Percentiles rank a stretch among this genome's conserved stretches.
Conservation (phyloP, 2,113 vertebrate genomes). For the Tragulus kanchil region DNA sequence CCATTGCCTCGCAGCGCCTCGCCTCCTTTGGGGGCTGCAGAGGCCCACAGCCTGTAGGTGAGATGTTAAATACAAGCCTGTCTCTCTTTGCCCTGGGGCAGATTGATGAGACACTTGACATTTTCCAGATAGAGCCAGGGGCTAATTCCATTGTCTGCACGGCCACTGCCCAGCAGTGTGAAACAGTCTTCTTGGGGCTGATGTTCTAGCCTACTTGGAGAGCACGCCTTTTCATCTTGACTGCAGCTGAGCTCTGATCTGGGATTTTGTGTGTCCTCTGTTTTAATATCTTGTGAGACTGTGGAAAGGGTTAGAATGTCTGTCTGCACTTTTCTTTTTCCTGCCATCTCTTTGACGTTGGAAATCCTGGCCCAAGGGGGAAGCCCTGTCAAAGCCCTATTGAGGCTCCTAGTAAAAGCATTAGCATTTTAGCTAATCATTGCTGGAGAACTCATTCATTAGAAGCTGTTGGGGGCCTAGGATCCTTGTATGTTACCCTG, state of each 20-base stretch:
- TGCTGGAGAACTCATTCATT: slow-evolving; percentile 43
- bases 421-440: slow-evolving; percentile 57
- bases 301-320: background rate
- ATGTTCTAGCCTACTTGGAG: accelerated
- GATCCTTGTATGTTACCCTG: slow-evolving; percentile 33
- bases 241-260: background rate
- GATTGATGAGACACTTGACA: slow-evolving; percentile 55
- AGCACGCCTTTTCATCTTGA: background rate
- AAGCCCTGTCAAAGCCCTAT: background rate
- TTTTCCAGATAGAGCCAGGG: slow-evolving; percentile 22
- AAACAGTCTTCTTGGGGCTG: background rate
- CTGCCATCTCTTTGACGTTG: background rate
- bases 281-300: background rate
- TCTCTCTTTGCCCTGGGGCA: slow-evolving; percentile 26
- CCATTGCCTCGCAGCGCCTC: background rate
- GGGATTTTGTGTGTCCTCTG: background rate
- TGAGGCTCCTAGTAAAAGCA: background rate
- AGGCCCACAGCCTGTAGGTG: background rate
- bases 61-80: slow-evolving; percentile 32
- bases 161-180: background rate
- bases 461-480: slow-evolving; percentile 5
- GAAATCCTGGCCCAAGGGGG: background rate
- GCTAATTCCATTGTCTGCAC: slow-evolving; percentile 1
- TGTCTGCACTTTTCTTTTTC: background rate
- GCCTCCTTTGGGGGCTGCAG: background rate